Conservation (phyloP, 1,140 invertebrate species). For the Choristoneura fumiferana region DNA sequence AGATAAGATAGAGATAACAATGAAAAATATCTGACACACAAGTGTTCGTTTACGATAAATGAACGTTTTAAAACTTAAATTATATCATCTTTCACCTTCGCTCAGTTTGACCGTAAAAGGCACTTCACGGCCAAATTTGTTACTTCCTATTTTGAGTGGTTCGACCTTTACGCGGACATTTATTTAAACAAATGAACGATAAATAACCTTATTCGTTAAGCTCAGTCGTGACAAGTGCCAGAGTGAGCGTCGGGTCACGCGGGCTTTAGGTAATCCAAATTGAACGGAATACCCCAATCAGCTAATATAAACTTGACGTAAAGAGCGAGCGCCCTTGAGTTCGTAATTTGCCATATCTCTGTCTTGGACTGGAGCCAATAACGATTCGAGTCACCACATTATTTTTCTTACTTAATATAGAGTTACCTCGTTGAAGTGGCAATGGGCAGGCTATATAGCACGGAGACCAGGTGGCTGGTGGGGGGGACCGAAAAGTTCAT, state of each 20-base stretch:
- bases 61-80: background rate
- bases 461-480: too few species aligned
- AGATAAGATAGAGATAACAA: background rate
- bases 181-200: conserved; percentile 10
- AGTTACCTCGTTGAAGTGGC: conserved; percentile 30
- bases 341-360: conserved; percentile 40
- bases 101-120: conserved; percentile 2
- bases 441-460: too few species aligned
- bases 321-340: conserved; percentile 56
- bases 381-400: conserved; percentile 43
- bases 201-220: conserved; percentile 3
- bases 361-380: conserved; percentile 57
- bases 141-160: conserved; percentile 15
- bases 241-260: background rate
- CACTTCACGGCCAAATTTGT: conserved; percentile 4
- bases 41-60: background rate
- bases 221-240: background rate
- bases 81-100: conserved; percentile 2
- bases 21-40: background rate
- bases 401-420: conserved; percentile 52
- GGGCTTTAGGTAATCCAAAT: background rate
- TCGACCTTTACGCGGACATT: background rate
- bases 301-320: conserved; percentile 9
- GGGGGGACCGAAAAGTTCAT: too few species aligned
- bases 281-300: conserved; percentile 10